phyloP scores from a whole-genome alignment of 2,797 vertebrate genomes.

The Sebastolobus altivelis region DNA sequence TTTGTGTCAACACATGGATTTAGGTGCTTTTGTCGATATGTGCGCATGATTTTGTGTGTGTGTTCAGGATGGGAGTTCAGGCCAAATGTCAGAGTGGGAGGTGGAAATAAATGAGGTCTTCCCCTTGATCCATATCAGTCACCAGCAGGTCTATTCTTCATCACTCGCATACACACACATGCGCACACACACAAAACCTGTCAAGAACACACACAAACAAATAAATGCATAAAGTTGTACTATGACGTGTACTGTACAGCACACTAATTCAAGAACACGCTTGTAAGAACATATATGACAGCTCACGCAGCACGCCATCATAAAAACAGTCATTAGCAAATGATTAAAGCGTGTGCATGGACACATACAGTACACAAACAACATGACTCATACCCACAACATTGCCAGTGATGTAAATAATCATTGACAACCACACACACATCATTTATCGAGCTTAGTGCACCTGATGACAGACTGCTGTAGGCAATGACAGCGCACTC shows the following conservation, averaged over 20 bases:
- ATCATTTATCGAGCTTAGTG: constrained; percentile 67
- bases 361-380: constrained; percentile 32
- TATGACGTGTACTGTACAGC: not conserved
- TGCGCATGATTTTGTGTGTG: not conserved
- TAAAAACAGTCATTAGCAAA: constrained; percentile 38
- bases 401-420: constrained; percentile 67
- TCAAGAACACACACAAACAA: not conserved
- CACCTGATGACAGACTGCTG: constrained; percentile 58
- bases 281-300: not conserved
- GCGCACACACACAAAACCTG: not conserved
- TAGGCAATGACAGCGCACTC: constrained; percentile 49
- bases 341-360: constrained; percentile 14
- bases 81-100: constrained; percentile 52
- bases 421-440: constrained; percentile 66
- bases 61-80: constrained; percentile 29
- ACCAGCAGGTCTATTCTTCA: constrained; percentile 21
- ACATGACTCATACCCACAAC: constrained; percentile 47
- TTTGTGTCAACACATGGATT: constrained; percentile 10
- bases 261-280: not conserved
- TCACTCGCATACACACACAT: not conserved
- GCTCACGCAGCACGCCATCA: not conserved
- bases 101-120: constrained; percentile 45
- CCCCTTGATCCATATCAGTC: constrained; percentile 56
- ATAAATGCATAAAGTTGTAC: not conserved
- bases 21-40: not conserved